Evolutionary conservation across 2,113 vertebrate species (phyloP), one percentile per base, ranked within the genome.

Genomic region (Clarias batrachus): DNA sequence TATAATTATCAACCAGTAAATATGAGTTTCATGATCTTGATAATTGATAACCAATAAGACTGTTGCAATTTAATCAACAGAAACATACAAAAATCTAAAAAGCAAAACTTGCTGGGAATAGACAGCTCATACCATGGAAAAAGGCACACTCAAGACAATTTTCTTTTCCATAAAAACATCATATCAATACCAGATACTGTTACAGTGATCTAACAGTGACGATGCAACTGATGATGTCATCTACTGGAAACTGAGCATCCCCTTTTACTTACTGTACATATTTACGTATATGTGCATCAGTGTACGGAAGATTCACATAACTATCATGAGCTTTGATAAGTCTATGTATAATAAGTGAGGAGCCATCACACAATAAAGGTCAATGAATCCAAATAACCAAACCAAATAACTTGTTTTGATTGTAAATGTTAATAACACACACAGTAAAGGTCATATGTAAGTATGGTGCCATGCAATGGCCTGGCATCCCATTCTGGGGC

Each of bases 241-340:
- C 88, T 91, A 90, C 87, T 89, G 84, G 81, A 90, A 87, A 81
- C 82, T 62, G 4, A 85, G 57, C 10, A 56, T 86, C 41, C 27
- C 30, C 7, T n/a, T 60, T 79, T 41, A 81, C 56, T 59, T 30
- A 57, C 76, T 48, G 19, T 30, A 78, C 76, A 30, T 57, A 78
- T 27, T 77, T 77, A 56, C 16, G 16, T 19, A 56, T 56, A n/a
- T 10, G 7, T 79, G 76, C 16, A 56, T 57, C 19, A 60, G 10
- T 21, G 16, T 11, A 7, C 48, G 0, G 48, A 8, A 79, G 27
- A 27, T 59, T 59, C 56, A 21, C 17, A 4, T 14, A 21, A 79
- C 27, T 57, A 57, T 4, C 2, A 9, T 57, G 71, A 52, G 21
- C 10, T 57, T 33, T 59, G n/a, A 79, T 4, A 30, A 30, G 27